phyloP scores from a whole-genome alignment of 2,113 vertebrate genomes.

The Pseudois nayaur region DNA sequence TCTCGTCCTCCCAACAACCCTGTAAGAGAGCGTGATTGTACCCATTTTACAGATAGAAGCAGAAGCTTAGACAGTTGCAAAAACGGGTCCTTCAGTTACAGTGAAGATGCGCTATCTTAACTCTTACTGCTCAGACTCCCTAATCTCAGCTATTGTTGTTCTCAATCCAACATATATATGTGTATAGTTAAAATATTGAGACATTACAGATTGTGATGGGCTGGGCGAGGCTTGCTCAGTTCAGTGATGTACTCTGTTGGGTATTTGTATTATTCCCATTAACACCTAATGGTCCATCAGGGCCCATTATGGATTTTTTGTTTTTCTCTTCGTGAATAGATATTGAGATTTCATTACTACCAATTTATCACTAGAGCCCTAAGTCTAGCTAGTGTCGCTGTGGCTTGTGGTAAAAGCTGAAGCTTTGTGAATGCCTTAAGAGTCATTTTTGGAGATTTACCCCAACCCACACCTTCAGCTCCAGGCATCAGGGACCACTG shows the following conservation, averaged over 20 bases:
- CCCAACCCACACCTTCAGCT: background rate
- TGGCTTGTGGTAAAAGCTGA: background rate
- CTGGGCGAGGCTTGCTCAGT: background rate
- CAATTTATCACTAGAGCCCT: conserved; percentile 30
- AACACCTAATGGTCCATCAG: conserved; percentile 46
- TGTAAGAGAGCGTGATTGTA: background rate
- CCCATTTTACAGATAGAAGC: background rate
- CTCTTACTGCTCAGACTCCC: background rate
- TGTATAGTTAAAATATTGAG: background rate
- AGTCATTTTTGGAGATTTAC: background rate
- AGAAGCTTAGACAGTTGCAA: background rate
- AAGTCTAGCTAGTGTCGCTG: background rate
- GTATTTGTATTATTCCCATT: conserved; percentile 44
- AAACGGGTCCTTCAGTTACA: background rate
- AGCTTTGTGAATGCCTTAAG: background rate
- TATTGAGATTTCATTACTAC: conserved; percentile 61
- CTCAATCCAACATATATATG: background rate
- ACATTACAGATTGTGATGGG: background rate
- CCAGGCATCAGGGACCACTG: background rate
- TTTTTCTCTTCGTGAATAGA: conserved; percentile 39
- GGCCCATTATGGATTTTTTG: conserved; percentile 49
- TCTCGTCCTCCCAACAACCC: background rate
- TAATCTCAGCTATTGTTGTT: background rate
- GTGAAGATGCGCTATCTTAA: background rate
- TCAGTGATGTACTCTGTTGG: background rate